These are phyloP conservation scores for Heliconius hermathena DNA, from an alignment of 1,140 invertebrate genomes.

Conservation along the genomic window DNA sequence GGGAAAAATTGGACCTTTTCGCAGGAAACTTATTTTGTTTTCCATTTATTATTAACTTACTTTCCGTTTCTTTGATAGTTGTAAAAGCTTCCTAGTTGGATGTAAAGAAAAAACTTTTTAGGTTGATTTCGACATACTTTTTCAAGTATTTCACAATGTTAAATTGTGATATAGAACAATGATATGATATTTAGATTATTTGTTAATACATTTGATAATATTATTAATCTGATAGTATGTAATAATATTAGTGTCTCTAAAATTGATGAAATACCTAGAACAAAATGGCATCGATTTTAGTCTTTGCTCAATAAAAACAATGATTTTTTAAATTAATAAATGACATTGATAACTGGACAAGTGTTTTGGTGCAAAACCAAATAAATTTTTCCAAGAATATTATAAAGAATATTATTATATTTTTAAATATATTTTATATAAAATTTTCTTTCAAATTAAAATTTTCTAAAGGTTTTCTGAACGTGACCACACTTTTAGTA, in stretches of 20 bases:
- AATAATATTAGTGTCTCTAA: too few relatives aligned
- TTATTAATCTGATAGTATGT: too few relatives aligned
- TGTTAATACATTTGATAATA: too few relatives aligned
- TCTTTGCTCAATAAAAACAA: too few relatives aligned
- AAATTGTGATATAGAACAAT: not conserved
- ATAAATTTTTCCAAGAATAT: too few relatives aligned
- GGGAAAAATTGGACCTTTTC: constrained; percentile 11
- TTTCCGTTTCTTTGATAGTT: constrained; percentile 6
- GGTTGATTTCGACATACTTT: not conserved
- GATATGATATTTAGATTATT: not conserved
- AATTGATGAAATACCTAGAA: too few relatives aligned
- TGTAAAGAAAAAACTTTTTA: not conserved
- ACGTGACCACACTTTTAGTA: not conserved
- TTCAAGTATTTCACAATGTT: not conserved
- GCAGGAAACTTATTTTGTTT: constrained; percentile 13
- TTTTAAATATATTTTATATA: too few relatives aligned
- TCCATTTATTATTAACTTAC: constrained; percentile 10
- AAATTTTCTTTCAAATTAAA: not conserved
- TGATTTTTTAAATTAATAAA: too few relatives aligned
- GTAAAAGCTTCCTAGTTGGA: constrained; percentile 6
- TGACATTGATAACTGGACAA: too few relatives aligned
- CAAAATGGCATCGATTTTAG: too few relatives aligned
- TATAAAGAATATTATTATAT: too few relatives aligned
- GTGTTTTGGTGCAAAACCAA: too few relatives aligned
- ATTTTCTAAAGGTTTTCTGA: not conserved